Evolutionary conservation across 2,797 vertebrate genomes (phyloP), one percentile per base, ranked within the genome.

Genomic region (Thalassophryne amazonica): DNA sequence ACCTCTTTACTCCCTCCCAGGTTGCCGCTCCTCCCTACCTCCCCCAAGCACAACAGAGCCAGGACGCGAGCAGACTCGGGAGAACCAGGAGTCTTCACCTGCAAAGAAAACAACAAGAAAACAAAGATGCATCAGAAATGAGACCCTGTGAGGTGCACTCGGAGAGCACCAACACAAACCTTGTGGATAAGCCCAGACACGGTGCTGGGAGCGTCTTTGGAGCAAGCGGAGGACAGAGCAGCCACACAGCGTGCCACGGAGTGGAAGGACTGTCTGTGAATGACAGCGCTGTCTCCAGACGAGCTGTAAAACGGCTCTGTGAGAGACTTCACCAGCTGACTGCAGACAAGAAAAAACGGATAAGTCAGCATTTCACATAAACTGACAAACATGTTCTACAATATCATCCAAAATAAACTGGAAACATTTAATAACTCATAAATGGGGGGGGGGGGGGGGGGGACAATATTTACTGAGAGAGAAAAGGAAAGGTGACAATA

Each of bases 211-310:
- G 91, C 88, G 36, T 98, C 94, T 76, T 89, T 93, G 0, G 94
- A 92, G 48, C 93, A 97, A 37, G 87, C 88, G 0, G 84, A 86
- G 1, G 87, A 84, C 4, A 98, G 86, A 5, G 93, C 92, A 0
- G 95, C 94, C 52, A 97, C 89, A 0, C 96, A 98, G 68, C 92
- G 93, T 0, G 96, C 94, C 0, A 94, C 81, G 0, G 95, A 96
- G 76, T 92, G 86, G 41, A 88, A 94, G 0, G 92, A 93, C 83
- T 97, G 96, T 14, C 92, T 94, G 75, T 95, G 94, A 13, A 93
- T 2, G n/a, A 24, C 0, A 3, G 27, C 0, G 12, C 34, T 1
- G 23, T 77, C 78, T 11, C 47, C 35, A 7, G 61, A 36, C 3
- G 68, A 12, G 14, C 52, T 27, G 24, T 93, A 88, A 5, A 95